Evolutionary conservation across 2,888 invertebrate genomes (phyloP), one percentile per base, ranked within the genome.

Genomic region (Apamea crenata): DNA sequence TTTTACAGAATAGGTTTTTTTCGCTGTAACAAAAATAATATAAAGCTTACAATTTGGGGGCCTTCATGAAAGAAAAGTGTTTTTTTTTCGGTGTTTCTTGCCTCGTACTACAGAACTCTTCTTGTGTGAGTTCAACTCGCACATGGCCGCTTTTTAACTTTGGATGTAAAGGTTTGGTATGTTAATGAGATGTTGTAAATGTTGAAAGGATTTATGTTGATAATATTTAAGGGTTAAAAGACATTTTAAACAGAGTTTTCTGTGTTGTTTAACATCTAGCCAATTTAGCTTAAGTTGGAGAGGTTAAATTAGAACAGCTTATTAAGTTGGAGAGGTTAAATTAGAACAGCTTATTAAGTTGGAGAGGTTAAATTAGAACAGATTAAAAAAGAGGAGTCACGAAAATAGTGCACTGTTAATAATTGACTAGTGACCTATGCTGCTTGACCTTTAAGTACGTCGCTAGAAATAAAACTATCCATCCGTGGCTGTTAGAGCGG

Each of bases 161-260:
- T 67, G 59, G 61, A 76, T 82, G 74, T 71, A 85, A 80, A 72
- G 78, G 77, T 75, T 76, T 82, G 16, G 32, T 82, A 74, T 86
- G 79, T 75, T 68, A 86, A 86, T 85, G 78, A 82, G 83, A 86
- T 67, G 75, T 70, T 78, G 65, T 82, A 68, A 75, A 77, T 53
- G 69, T 70, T 67, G 63, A 70, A 76, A 78, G 50, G 73, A 81
- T 84, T 84, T 69, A 75, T 65, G 53, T 68, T 65, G 29, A 32
- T 18, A 69, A 65, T 72, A 32, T 83, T 77, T n/a, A 16, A 44
- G 44, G 32, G 29, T 53, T 63, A 1, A 59, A 56, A 53, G 8
- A 74, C 53, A 12, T 63, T 82, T 53, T 53, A 1, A 44, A 32
- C 16, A 36, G 5, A 53, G n/a, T 67, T 67, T 65, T 71, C 32